phyloP scores from a whole-genome alignment of 2,888 invertebrate genomes.

The Brassicogethes aeneus region DNA sequence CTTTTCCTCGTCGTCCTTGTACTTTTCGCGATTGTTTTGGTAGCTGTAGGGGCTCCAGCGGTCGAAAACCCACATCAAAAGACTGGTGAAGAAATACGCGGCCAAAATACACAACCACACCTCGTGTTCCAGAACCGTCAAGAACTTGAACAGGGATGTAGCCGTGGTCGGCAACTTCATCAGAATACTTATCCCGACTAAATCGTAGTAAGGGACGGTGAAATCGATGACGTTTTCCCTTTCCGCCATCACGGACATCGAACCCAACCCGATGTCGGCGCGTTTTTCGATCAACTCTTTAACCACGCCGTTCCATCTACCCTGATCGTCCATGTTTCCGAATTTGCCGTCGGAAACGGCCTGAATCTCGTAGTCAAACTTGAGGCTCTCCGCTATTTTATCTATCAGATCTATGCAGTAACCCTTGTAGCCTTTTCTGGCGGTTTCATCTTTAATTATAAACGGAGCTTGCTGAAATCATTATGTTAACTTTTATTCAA shows the following conservation, averaged over 20 bases:
- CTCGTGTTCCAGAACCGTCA: constrained; percentile 90
- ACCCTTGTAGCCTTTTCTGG: constrained; percentile 65
- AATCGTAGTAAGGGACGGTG: constrained; percentile 95
- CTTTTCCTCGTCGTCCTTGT: constrained; percentile 88
- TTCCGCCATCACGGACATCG: constrained; percentile 95
- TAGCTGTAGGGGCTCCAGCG: constrained; percentile 96
- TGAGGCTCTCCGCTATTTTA: constrained; percentile 72
- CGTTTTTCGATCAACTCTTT: constrained; percentile 42
- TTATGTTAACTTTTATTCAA: background rate
- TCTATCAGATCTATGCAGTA: constrained; percentile 93
- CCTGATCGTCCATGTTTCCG: constrained; percentile 81
- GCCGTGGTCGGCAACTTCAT: constrained; percentile 85
- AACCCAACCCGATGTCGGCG: constrained; percentile 92
- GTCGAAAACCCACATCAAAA: constrained; percentile 94
- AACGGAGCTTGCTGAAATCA: constrained; percentile 70
- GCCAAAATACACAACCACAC: constrained; percentile 96
- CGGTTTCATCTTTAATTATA: constrained; percentile 58
- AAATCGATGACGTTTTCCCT: constrained; percentile 95
- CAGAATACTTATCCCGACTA: constrained; percentile 93
- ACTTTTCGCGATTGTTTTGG: constrained; percentile 88
- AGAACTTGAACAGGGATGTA: constrained; percentile 91
- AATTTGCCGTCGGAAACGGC: constrained; percentile 74
- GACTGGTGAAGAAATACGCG: constrained; percentile 89
- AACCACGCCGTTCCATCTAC: constrained; percentile 53
- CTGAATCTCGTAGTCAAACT: constrained; percentile 85